phyloP scores from a whole-genome alignment of 2,797 vertebrate genomes.

The Oryzias sinensis region DNA sequence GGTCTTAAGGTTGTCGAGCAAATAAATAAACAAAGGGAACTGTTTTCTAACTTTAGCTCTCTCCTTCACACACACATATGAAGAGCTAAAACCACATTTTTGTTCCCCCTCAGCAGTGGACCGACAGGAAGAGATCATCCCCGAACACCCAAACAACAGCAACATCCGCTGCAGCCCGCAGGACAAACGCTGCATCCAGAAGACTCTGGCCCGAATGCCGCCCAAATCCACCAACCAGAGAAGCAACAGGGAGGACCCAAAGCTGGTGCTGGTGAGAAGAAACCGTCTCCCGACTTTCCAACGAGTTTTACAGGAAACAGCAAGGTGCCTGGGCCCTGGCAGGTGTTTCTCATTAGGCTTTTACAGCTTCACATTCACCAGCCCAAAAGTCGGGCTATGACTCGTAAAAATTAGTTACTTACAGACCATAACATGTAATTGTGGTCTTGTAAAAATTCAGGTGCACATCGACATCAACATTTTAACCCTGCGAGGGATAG shows the following conservation, averaged over 20 bases:
- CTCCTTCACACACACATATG: too few species aligned
- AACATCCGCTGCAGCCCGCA: slow-evolving; percentile 88
- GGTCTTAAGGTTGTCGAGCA: too few species aligned
- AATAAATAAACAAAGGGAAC: too few species aligned
- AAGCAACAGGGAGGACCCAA: slow-evolving; percentile 76
- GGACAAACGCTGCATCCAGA: slow-evolving; percentile 90
- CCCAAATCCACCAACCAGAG: slow-evolving; percentile 81
- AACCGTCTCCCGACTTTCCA: background rate
- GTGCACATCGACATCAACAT: slow-evolving; percentile 31
- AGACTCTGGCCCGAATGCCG: slow-evolving; percentile 78
- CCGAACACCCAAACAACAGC: slow-evolving; percentile 88
- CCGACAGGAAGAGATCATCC: slow-evolving; percentile 77
- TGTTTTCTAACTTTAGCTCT: background rate
- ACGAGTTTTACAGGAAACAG: slow-evolving; percentile 29
- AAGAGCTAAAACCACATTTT: background rate
- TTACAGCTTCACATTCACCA: slow-evolving; percentile 40
- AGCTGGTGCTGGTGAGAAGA: slow-evolving; percentile 79
- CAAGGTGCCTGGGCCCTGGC: slow-evolving; percentile 18
- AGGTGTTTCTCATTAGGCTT: slow-evolving; percentile 56
- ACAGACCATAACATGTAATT: slow-evolving; percentile 53
- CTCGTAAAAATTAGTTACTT: slow-evolving; percentile 55
- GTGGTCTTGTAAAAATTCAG: slow-evolving; percentile 41
- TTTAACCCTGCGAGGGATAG: too few species aligned
- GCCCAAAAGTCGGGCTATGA: slow-evolving; percentile 43
- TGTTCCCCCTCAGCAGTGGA: slow-evolving; percentile 67